Percentiles rank a stretch among this genome's conserved stretches.
Conservation (phyloP, 1,140 invertebrate genomes). For the Linepithema humile region DNA sequence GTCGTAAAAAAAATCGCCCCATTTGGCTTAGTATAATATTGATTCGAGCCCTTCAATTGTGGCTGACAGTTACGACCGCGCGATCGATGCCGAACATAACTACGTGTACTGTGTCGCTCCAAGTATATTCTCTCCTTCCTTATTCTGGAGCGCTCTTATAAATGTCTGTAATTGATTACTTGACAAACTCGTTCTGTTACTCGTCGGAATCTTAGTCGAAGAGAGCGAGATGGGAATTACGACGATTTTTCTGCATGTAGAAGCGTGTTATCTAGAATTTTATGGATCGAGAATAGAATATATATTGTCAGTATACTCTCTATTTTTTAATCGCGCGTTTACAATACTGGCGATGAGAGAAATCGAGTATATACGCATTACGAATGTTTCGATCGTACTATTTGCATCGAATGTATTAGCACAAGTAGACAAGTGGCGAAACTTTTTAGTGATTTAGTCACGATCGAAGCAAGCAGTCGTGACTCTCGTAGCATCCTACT, state of each 20-base stretch:
- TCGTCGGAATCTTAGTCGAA: conserved; percentile 26
- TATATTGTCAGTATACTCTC: not conserved
- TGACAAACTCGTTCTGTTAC: conserved; percentile 3
- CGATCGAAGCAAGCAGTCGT: conserved; percentile 34
- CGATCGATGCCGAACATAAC: not conserved
- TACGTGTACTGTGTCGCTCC: not conserved
- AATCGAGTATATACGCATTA: not conserved
- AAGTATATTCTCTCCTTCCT: not conserved
- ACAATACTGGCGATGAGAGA: not conserved
- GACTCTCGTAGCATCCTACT: conserved; percentile 30
- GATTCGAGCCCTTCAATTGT: not conserved
- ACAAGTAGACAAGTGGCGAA: conserved; percentile 51
- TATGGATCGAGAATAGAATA: conserved; percentile 29
- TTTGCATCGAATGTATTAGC: conserved; percentile 56
- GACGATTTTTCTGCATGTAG: conserved; percentile 34
- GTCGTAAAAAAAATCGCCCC: not conserved
- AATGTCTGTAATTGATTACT: conserved; percentile 33
- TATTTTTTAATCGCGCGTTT: not conserved
- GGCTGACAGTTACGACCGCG: not conserved
- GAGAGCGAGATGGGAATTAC: conserved; percentile 20
- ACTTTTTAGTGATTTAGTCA: conserved; percentile 52
- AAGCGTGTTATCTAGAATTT: conserved; percentile 23
- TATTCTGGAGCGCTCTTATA: not conserved
- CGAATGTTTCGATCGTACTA: conserved; percentile 16
- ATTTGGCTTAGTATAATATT: not conserved